Conservation (phyloP, 2,888 invertebrate species). For the Caenorhabditis uteleia region DNA sequence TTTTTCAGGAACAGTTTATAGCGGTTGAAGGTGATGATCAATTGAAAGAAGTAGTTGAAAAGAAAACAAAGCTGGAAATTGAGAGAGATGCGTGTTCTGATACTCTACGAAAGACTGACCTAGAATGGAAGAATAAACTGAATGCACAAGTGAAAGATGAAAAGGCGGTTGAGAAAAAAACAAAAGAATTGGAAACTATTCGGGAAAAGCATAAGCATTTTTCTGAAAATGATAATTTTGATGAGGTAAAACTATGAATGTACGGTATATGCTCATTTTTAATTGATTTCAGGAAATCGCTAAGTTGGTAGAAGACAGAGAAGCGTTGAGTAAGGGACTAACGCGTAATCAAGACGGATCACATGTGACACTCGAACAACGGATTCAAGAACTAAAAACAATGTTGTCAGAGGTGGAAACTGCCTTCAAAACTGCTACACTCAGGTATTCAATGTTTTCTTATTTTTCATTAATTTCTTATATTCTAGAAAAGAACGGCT, state of each 20-base stretch:
- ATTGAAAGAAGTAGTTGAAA: constrained; percentile 7
- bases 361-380: constrained; percentile 83
- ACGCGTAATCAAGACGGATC: constrained; percentile 80
- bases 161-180: constrained; percentile 12
- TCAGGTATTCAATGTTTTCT: not conserved
- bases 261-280: too few species aligned
- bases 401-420: constrained; percentile 8
- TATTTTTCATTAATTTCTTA: not conserved
- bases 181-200: constrained; percentile 12
- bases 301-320: constrained; percentile 72
- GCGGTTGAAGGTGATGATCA: not conserved
- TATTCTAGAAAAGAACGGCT: not conserved
- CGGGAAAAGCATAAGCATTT: too few species aligned
- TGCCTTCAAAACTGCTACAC: constrained; percentile 7
- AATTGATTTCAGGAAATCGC: constrained; percentile 7
- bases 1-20: not conserved
- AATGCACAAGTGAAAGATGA: constrained; percentile 54
- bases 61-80: constrained; percentile 12
- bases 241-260: too few species aligned
- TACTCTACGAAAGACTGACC: constrained; percentile 28
- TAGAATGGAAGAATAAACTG: constrained; percentile 65
- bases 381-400: constrained; percentile 76
- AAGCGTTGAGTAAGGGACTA: constrained; percentile 84
- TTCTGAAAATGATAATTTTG: too few species aligned
- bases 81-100: constrained; percentile 3